A percentile compares a stretch with the other conserved stretches of the same genome.
These are phyloP conservation scores for Ascidia mentula DNA, from an alignment of 23 tunicate genomes.

Conservation along the genomic window DNA sequence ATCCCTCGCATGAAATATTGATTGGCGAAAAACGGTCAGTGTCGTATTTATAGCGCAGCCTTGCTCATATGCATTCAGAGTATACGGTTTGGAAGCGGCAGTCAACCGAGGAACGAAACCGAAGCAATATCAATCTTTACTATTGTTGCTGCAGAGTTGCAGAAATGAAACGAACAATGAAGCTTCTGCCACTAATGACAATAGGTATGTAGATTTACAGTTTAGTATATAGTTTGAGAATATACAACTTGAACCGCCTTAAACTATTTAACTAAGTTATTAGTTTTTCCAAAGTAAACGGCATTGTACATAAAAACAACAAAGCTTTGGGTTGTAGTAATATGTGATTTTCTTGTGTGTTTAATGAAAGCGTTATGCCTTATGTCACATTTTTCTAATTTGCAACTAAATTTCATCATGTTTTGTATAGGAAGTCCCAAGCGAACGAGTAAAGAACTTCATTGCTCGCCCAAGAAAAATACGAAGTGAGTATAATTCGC, in stretches of 20 bases:
- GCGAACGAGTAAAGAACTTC: background rate
- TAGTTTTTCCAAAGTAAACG: too few species aligned
- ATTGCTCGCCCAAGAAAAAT: background rate
- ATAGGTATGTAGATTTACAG: background rate
- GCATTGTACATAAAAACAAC: too few species aligned
- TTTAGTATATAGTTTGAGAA: too few species aligned
- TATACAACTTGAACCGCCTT: too few species aligned
- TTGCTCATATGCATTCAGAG: background rate
- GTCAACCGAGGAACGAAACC: too few species aligned
- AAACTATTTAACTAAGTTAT: too few species aligned
- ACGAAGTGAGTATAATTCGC: background rate
- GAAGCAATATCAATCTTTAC: background rate
- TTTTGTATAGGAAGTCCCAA: background rate
- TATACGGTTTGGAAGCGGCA: background rate
- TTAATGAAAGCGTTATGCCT: too few species aligned
- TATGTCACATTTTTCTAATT: too few species aligned
- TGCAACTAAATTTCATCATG: background rate
- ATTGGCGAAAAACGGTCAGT: background rate
- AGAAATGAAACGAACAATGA: conserved; percentile 2
- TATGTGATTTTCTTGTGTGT: too few species aligned
- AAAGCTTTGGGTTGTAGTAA: too few species aligned
- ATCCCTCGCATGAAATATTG: background rate
- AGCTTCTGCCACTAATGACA: background rate
- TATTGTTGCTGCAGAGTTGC: background rate
- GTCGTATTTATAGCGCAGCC: background rate